Evolutionary conservation across 2,888 invertebrate genomes (phyloP).

Genomic region (Pammene aurita): DNA sequence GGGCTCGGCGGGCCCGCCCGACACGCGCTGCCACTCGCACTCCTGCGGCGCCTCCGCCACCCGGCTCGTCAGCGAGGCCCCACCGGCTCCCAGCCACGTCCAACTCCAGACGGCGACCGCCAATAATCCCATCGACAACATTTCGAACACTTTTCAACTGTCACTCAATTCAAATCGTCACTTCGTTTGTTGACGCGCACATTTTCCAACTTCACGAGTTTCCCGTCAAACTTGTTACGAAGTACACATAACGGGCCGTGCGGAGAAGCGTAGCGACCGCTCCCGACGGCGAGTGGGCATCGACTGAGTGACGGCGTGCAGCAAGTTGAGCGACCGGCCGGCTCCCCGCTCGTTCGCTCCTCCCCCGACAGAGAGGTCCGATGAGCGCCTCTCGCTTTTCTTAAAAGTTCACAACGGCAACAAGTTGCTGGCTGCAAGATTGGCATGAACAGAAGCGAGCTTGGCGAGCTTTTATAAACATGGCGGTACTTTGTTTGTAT

Average conservation of each 20-base stretch:
- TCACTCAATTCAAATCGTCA: constrained; percentile 79
- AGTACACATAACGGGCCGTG: constrained; percentile 78
- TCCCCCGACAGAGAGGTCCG: constrained; percentile 73
- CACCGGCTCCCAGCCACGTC: constrained; percentile 67
- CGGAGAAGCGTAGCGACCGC: constrained; percentile 58
- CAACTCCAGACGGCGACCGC: constrained; percentile 72
- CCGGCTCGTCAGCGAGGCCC: constrained; percentile 78
- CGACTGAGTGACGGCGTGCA: constrained; percentile 70
- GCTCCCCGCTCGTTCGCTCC: constrained; percentile 76
- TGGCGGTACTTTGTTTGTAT: constrained; percentile 81
- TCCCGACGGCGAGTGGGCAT: constrained; percentile 63
- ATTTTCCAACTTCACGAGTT: constrained; percentile 80
- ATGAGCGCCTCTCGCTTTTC: constrained; percentile 64
- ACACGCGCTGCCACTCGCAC: constrained; percentile 87
- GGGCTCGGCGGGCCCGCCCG: constrained; percentile 80
- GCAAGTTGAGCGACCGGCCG: constrained; percentile 77
- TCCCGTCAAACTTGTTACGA: constrained; percentile 83
- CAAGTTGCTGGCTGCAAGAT: constrained; percentile 81
- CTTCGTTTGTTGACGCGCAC: constrained; percentile 73
- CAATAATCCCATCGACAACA: constrained; percentile 78
- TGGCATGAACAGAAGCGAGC: constrained; percentile 83
- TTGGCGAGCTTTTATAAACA: constrained; percentile 82
- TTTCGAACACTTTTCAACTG: constrained; percentile 76
- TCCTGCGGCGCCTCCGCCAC: constrained; percentile 87
- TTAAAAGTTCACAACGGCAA: constrained; percentile 80